These are phyloP conservation scores for Natator depressus DNA, from an alignment of 2,113 vertebrate species.

Conservation along the genomic window DNA sequence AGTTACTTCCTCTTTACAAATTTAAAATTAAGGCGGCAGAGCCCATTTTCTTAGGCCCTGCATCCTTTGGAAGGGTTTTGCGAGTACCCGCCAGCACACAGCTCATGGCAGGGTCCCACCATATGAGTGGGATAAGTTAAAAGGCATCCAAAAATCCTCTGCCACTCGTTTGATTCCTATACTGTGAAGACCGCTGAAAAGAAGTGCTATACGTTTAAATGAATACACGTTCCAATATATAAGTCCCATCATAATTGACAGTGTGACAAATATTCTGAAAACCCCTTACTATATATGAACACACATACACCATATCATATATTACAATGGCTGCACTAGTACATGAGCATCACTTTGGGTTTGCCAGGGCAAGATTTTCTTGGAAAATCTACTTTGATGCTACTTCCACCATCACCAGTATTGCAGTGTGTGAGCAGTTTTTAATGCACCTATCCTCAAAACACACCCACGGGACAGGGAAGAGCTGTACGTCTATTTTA, in stretches of 20 bases:
- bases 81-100: background rate
- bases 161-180: background rate
- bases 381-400: background rate
- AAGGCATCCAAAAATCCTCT: background rate
- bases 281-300: background rate
- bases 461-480: background rate
- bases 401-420: background rate
- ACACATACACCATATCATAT: background rate
- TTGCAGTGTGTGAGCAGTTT: background rate
- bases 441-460: rapidly evolving
- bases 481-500: background rate
- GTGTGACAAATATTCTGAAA: background rate
- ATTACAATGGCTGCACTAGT: background rate
- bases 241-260: background rate
- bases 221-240: background rate
- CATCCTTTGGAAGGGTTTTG: background rate
- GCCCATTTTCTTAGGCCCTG: rapidly evolving
- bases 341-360: background rate
- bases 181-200: background rate
- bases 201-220: background rate
- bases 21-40: background rate
- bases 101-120: background rate
- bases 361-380: background rate
- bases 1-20: background rate
- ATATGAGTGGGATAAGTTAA: background rate